Percentiles rank a stretch among this genome's conserved stretches.
Conservation (phyloP, 2,888 invertebrate genomes). For the Chydorus sphaericus region DNA sequence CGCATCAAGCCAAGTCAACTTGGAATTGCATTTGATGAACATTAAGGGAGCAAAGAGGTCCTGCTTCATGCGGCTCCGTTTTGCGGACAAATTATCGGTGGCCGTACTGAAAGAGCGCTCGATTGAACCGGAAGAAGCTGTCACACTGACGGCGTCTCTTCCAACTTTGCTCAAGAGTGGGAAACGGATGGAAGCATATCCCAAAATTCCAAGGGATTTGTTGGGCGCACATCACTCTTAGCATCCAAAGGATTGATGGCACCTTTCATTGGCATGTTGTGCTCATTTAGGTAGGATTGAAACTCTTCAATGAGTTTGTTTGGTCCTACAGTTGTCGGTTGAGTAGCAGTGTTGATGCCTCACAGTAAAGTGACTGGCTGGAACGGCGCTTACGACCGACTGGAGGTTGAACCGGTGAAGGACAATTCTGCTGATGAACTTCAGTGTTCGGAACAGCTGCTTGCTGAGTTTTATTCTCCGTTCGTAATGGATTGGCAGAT, state of each 20-base stretch:
- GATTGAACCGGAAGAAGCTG: conserved; percentile 1
- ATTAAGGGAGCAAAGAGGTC: conserved; percentile 4
- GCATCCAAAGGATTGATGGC: neutral
- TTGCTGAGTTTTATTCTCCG: too few species aligned
- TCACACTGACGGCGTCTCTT: neutral
- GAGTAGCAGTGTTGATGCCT: too few species aligned
- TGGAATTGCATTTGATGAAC: conserved; percentile 6
- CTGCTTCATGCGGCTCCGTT: neutral
- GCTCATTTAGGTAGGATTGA: conserved; percentile 3
- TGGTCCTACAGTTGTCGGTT: neutral
- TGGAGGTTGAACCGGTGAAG: too few species aligned
- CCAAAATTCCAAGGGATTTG: conserved; percentile 1
- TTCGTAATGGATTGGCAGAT: too few species aligned
- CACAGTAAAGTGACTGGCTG: too few species aligned
- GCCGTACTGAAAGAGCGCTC: conserved; percentile 5
- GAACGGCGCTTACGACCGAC: too few species aligned
- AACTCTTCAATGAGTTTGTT: neutral
- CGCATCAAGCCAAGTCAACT: too few species aligned
- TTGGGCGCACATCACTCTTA: neutral
- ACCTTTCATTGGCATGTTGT: neutral
- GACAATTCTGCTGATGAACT: too few species aligned
- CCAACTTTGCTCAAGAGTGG: neutral
- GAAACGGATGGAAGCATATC: neutral
- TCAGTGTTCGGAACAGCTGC: too few species aligned
- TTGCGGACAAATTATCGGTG: neutral